phyloP scores from a whole-genome alignment of 2,113 vertebrate species.

The Recurvirostra avosetta region DNA sequence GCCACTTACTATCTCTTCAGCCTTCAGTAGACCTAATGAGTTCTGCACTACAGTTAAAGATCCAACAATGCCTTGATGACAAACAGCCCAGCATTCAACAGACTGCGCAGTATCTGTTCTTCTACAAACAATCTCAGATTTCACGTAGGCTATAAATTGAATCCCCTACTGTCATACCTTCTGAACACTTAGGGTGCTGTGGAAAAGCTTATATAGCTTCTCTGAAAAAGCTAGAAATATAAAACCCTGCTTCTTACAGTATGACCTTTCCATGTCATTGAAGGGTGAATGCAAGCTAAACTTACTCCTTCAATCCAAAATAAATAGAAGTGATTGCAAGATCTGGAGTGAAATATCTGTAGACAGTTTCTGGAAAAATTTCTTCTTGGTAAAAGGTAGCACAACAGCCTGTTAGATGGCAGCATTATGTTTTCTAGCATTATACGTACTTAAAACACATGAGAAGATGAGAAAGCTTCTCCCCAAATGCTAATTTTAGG shows the following conservation, averaged over 20 bases:
- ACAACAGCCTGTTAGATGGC: not conserved
- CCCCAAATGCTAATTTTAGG: not conserved
- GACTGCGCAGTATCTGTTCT: not conserved
- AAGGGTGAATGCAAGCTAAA: slow-evolving; percentile 24
- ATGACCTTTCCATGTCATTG: slow-evolving; percentile 47
- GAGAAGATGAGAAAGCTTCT: not conserved
- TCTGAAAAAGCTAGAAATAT: slow-evolving; percentile 35
- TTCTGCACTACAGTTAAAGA: not conserved
- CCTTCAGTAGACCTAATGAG: not conserved
- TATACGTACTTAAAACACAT: not conserved
- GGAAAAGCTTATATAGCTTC: slow-evolving; percentile 33
- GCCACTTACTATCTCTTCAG: not conserved
- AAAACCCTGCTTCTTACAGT: slow-evolving; percentile 12
- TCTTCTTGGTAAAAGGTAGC: not conserved
- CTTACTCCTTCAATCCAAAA: not conserved
- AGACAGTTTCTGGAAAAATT: slow-evolving; percentile 14
- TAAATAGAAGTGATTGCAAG: not conserved
- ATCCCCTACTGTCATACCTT: not conserved
- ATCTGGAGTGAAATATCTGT: slow-evolving; percentile 4
- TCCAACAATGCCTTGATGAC: not conserved
- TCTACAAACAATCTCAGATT: slow-evolving; percentile 9
- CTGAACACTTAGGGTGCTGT: slow-evolving; percentile 5
- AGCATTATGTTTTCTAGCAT: not conserved
- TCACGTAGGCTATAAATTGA: slow-evolving; percentile 10
- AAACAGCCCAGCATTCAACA: not conserved